Percentiles rank a stretch among this genome's conserved stretches.
Evolutionary conservation across 2,797 vertebrate species (phyloP).

Genomic region (Eidolon dupreanum): DNA sequence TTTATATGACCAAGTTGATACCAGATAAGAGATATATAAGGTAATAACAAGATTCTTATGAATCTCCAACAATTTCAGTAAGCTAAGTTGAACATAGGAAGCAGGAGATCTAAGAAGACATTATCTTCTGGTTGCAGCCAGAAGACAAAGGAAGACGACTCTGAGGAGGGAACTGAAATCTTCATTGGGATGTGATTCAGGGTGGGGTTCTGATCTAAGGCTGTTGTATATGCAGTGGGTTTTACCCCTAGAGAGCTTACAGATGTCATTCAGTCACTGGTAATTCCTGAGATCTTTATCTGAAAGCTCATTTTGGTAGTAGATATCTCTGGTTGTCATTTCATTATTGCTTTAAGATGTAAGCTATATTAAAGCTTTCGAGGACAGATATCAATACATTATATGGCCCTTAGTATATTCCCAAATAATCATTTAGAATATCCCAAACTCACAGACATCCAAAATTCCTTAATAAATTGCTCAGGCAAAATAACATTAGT

Average conservation of each 20-base stretch:
- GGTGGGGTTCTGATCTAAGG: not conserved
- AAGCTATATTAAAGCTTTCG: not conserved
- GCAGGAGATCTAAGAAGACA: not conserved
- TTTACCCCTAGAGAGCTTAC: not conserved
- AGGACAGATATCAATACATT: not conserved
- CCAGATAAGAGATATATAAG: not conserved
- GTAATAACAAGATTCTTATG: not conserved
- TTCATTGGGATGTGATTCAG: not conserved
- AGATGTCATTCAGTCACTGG: not conserved
- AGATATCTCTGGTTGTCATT: not conserved
- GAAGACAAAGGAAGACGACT: not conserved
- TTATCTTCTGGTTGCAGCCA: not conserved
- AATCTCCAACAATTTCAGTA: not conserved
- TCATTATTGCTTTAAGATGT: not conserved
- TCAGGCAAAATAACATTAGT: slow-evolving; percentile 38
- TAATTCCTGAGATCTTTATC: not conserved
- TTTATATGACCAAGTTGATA: not conserved
- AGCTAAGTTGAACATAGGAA: not conserved
- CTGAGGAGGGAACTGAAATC: not conserved
- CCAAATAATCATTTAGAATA: not conserved
- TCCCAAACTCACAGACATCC: not conserved
- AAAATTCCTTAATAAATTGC: slow-evolving; percentile 46
- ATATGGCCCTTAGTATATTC: not conserved
- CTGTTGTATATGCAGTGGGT: not conserved
- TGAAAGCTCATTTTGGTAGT: not conserved